Evolutionary conservation across 2,888 invertebrate species (phyloP).

Genomic region (Dasypolia templi): DNA sequence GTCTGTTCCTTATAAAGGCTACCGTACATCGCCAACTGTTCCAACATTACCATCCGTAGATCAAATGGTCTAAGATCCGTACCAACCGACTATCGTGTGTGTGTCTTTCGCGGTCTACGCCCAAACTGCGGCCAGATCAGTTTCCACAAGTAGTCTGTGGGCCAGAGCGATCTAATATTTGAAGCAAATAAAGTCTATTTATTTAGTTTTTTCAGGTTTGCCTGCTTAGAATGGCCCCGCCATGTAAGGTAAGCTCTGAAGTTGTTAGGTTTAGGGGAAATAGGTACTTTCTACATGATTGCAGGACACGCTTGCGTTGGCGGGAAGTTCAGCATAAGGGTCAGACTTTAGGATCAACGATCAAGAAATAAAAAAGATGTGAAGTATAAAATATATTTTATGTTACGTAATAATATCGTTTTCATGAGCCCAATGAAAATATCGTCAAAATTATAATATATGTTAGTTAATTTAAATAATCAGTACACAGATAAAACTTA

Average conservation of each 20-base stretch:
- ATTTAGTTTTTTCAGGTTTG: background rate
- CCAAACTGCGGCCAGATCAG: background rate
- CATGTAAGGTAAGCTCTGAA: background rate
- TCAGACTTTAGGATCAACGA: background rate
- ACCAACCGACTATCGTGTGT: background rate
- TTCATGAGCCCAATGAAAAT: constrained; percentile 29
- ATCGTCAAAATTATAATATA: constrained; percentile 10
- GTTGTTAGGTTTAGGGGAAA: background rate
- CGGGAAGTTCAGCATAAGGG: too few species aligned
- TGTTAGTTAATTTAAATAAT: background rate
- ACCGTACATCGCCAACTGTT: background rate
- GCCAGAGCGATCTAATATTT: background rate
- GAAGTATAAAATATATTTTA: constrained; percentile 23
- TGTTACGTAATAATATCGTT: background rate
- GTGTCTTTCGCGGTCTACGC: background rate
- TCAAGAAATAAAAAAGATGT: background rate
- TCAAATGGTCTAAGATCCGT: background rate
- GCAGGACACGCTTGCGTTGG: background rate
- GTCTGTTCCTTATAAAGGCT: background rate
- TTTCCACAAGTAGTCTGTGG: too few species aligned
- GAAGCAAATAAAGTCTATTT: background rate
- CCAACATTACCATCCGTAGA: background rate
- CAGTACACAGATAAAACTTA: constrained; percentile 22
- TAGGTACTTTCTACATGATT: too few species aligned
- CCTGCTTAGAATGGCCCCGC: background rate